Evolutionary conservation across 2,797 vertebrate species (phyloP).

Genomic region (Sebastes diploproa): DNA sequence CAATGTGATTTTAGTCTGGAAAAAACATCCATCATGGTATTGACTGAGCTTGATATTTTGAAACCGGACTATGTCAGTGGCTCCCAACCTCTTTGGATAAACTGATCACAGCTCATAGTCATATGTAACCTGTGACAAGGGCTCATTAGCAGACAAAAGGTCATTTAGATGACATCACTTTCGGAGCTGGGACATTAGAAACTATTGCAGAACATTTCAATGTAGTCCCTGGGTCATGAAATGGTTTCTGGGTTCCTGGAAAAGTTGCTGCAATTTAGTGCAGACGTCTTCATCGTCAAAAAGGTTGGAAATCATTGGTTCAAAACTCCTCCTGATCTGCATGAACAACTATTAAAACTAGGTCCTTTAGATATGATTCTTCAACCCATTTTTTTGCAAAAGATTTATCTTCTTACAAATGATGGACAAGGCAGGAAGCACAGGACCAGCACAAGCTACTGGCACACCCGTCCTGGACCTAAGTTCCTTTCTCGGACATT

Average conservation of each 20-base stretch:
- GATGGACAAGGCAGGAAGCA: neutral
- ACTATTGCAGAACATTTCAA: neutral
- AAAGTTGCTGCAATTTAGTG: neutral
- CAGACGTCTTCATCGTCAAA: neutral
- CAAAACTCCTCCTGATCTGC: neutral
- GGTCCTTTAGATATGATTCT: neutral
- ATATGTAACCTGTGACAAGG: neutral
- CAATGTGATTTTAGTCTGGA: neutral
- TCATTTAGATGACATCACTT: neutral
- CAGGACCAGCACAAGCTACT: neutral
- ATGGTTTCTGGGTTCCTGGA: neutral
- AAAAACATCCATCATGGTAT: slow-evolving; percentile 4
- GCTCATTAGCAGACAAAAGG: neutral
- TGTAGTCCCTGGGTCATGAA: neutral
- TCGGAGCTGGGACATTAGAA: neutral
- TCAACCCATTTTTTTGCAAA: too few relatives aligned
- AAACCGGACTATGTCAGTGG: neutral
- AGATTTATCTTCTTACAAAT: neutral
- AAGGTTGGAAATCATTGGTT: neutral
- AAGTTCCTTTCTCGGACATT: neutral
- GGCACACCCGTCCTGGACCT: neutral
- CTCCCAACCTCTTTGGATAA: neutral
- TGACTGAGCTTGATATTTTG: neutral
- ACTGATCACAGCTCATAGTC: neutral
- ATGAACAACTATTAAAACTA: neutral